These are phyloP conservation scores for Lates calcarifer DNA, from an alignment of 2,113 vertebrate genomes.

Conservation along the genomic window DNA sequence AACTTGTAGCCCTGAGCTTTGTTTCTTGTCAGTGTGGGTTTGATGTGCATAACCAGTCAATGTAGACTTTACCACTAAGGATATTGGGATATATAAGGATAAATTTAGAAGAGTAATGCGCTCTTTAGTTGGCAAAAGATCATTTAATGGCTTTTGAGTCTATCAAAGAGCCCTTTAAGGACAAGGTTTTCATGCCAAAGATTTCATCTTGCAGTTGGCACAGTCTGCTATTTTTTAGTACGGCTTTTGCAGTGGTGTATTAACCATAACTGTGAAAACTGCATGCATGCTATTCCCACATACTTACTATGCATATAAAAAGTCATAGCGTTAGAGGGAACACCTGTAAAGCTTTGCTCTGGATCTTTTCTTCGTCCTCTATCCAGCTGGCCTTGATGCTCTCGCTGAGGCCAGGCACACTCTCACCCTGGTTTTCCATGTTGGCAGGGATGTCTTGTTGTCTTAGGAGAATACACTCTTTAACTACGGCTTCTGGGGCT, in stretches of 20 bases:
- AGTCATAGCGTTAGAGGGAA: slow-evolving; percentile 23
- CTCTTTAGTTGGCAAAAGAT: slow-evolving; percentile 16
- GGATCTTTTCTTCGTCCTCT: slow-evolving; percentile 26
- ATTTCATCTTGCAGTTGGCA: slow-evolving; percentile 25
- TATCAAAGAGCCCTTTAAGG: slow-evolving; percentile 37
- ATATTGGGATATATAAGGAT: neutral
- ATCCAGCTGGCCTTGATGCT: slow-evolving; percentile 38
- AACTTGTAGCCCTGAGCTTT: neutral
- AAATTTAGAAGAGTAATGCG: slow-evolving; percentile 5
- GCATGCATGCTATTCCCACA: slow-evolving; percentile 1
- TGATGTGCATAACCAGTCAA: slow-evolving; percentile 12
- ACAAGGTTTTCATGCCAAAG: slow-evolving; percentile 8
- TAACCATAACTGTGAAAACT: slow-evolving; percentile 6
- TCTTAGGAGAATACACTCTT: slow-evolving; percentile 65
- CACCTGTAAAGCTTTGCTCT: slow-evolving; percentile 56
- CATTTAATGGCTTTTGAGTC: slow-evolving; percentile 12
- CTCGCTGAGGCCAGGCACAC: slow-evolving; percentile 39
- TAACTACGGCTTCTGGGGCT: slow-evolving; percentile 65
- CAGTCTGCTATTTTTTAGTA: slow-evolving; percentile 15
- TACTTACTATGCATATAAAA: slow-evolving; percentile 13
- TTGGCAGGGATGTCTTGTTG: slow-evolving; percentile 58
- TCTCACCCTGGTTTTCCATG: slow-evolving; percentile 40
- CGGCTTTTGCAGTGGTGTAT: slow-evolving; percentile 1
- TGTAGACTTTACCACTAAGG: neutral
- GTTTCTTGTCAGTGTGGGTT: neutral